Base-by-base conservation (phyloP, 1,140 invertebrate genomes). In the Drosophila willistoni region DNA sequence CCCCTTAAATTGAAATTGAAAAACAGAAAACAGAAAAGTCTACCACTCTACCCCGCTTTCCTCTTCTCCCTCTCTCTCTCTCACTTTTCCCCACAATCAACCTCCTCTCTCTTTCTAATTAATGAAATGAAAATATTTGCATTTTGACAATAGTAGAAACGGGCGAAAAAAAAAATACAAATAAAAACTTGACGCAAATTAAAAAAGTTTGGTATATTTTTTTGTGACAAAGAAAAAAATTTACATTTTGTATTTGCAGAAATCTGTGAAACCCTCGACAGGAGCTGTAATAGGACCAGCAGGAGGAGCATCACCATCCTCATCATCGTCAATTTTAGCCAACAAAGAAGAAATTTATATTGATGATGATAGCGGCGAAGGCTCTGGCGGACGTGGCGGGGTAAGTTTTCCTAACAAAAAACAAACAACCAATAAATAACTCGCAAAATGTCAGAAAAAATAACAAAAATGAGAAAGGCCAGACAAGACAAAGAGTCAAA, bases 361-460 rank as follows among this genome's bases (percentile, higher is more conserved):
- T 72, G 91, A 92, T 73, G 92, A 93, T 81, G 92, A 92, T 71
- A 91, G 87, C 76, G 90, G 92, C 51, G 93, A 93, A 75, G 93
- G 93, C 42, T 93, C 93, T 63, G 93, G 93, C 56, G 92, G 93
- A 78, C 92, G 85, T 74, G 92, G 91, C 73, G 93, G 93, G 82
- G 92, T 93, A 84, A 92, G 86, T 84, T 73, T 47, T 56, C 25
- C 36, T 59, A 64, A 44, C 62, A 77, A 63, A 77, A 67, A 67
- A 71, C 47, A 51, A 64, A 54, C 5, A 29, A 60, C 9, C 25
- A 34, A 60, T 34, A 60, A 60, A 60, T 60, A 64, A 51, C 6
- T 41, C 56, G 56, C 55, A 60, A 56, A 47, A 44, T 51, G 63
- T 67, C 36, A 64, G 33, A 67, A 60, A 47, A 55, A 68, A 22